These are phyloP conservation scores for Sipha flava DNA, from an alignment of 1,140 invertebrate species.

Conservation along the genomic window DNA sequence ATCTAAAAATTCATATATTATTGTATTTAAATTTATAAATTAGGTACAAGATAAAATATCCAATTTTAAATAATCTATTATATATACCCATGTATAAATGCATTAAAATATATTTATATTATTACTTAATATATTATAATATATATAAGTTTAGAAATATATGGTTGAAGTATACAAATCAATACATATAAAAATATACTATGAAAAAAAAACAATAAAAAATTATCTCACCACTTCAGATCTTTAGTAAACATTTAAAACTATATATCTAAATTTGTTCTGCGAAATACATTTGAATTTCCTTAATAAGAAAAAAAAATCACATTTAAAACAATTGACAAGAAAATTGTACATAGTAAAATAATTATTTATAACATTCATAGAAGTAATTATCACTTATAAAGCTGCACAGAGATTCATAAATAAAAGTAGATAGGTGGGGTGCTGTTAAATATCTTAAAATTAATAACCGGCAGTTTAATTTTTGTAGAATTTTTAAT, in stretches of 20 bases:
- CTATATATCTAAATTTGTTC: background rate
- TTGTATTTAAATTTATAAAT: no score
- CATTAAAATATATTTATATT: no score
- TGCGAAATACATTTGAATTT: background rate
- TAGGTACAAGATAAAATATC: no score
- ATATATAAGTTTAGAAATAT: no score
- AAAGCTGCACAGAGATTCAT: background rate
- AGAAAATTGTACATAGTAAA: background rate
- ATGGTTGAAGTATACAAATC: no score
- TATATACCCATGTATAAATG: no score
- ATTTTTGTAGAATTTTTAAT: background rate
- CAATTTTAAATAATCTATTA: no score
- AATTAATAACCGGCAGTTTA: background rate
- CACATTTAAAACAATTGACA: background rate
- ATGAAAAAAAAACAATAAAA: background rate
- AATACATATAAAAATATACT: background rate
- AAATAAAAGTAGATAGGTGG: constrained; percentile 13
- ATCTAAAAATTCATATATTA: no score
- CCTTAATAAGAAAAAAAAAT: background rate
- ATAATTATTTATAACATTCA: background rate
- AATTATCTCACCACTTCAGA: background rate
- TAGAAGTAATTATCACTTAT: background rate
- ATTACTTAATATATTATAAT: no score
- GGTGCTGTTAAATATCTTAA: background rate
- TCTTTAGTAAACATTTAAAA: background rate